A percentile compares a stretch with the other conserved stretches of the same genome.
These are phyloP conservation scores for Hyperoplus lanceolatus DNA, from an alignment of 2,797 vertebrate genomes.

Conservation along the genomic window DNA sequence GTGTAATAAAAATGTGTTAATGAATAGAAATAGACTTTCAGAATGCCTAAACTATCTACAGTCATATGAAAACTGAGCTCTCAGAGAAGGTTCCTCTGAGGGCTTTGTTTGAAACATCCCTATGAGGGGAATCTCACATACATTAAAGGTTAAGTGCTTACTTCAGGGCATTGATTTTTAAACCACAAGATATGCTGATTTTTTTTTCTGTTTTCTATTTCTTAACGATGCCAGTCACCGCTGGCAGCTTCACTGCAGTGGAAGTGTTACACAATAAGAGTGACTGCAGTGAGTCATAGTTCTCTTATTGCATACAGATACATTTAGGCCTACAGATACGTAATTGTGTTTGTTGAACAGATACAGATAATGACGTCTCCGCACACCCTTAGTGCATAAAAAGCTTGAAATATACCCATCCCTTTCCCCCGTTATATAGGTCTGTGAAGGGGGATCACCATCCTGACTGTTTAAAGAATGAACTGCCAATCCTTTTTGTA, in stretches of 20 bases:
- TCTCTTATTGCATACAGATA: background rate
- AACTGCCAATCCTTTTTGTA: too few relatives aligned
- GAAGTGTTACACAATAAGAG: background rate
- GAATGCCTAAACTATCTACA: background rate
- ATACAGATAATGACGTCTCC: too few relatives aligned
- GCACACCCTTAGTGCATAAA: too few relatives aligned
- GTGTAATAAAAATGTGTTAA: too few relatives aligned
- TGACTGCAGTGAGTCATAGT: background rate
- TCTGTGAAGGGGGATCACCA: too few relatives aligned
- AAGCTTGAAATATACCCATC: too few relatives aligned
- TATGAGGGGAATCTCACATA: slow-evolving; percentile 2
- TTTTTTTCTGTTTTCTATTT: background rate
- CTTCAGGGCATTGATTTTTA: background rate
- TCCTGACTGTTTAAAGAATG: too few relatives aligned
- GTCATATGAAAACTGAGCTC: slow-evolving; percentile 36
- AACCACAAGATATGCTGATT: background rate
- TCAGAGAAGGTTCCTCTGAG: slow-evolving; percentile 35
- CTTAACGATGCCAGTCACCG: background rate
- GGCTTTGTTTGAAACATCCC: background rate
- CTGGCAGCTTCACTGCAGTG: background rate
- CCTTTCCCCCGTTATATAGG: too few relatives aligned
- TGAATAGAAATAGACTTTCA: background rate
- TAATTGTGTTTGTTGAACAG: too few relatives aligned
- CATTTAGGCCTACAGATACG: background rate
- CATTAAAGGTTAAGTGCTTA: background rate